A percentile compares a stretch with the other conserved stretches of the same genome.
These are phyloP conservation scores for Ernsta delagoae DNA, from an alignment of 2,888 invertebrate species.

Conservation along the genomic window DNA sequence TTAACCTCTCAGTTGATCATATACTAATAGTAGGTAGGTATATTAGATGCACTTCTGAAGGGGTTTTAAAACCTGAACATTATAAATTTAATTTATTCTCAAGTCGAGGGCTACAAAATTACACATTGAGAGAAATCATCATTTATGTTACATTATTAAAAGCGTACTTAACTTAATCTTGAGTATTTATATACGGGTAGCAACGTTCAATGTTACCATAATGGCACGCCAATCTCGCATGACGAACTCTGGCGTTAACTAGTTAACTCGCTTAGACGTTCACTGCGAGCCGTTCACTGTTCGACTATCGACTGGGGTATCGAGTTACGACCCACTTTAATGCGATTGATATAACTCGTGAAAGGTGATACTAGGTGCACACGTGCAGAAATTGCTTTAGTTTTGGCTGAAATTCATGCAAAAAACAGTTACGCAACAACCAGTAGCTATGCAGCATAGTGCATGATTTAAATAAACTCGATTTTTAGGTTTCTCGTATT, in stretches of 20 bases:
- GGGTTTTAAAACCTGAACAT: no score
- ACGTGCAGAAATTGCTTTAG: constrained; percentile 28
- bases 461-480: constrained; percentile 1
- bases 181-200: background rate
- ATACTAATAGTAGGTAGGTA: no score
- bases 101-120: no score
- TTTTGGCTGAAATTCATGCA: constrained; percentile 28
- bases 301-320: constrained; percentile 33
- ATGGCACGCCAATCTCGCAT: constrained; percentile 21
- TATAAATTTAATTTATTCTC: no score
- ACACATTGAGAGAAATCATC: no score
- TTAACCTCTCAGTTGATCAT: no score
- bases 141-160: background rate
- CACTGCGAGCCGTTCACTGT: constrained; percentile 37
- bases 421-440: constrained; percentile 19
- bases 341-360: constrained; percentile 38
- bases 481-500: background rate
- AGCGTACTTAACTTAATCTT: background rate
- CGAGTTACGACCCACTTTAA: constrained; percentile 41
- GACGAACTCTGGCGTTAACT: constrained; percentile 26
- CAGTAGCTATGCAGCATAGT: background rate
- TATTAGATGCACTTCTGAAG: no score
- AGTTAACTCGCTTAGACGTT: constrained; percentile 24
- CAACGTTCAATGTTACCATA: constrained; percentile 10
- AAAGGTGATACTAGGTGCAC: constrained; percentile 30